These are phyloP conservation scores for Bungarus multicinctus DNA, from an alignment of 2,113 vertebrate genomes.

Conservation along the genomic window DNA sequence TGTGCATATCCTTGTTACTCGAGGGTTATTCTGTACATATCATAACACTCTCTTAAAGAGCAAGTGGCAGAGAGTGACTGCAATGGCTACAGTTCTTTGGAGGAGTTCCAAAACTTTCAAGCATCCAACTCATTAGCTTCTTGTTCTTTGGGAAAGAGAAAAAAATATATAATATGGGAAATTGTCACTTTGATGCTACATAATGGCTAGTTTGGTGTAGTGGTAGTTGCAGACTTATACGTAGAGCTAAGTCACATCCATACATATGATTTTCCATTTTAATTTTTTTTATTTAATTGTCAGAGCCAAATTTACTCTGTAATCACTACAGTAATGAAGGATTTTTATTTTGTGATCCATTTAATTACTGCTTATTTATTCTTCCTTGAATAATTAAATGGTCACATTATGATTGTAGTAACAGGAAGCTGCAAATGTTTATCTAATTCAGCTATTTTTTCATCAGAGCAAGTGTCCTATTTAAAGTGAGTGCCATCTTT, in stretches of 20 bases:
- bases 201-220: background rate
- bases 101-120: background rate
- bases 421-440: background rate
- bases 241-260: background rate
- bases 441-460: background rate
- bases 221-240: background rate
- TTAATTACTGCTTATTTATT: background rate
- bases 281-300: background rate
- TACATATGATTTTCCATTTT: background rate
- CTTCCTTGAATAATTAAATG: background rate
- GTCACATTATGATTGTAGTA: background rate
- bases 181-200: background rate
- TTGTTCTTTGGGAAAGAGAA: background rate
- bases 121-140: background rate
- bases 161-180: background rate
- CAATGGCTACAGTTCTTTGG: background rate
- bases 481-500: background rate
- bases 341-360: background rate
- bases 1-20: too few species aligned
- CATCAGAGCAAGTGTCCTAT: background rate
- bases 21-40: too few species aligned
- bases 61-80: background rate
- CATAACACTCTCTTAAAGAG: background rate
- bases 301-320: background rate
- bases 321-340: background rate